Conservation (phyloP, 2,797 vertebrate genomes). For the Salarias fasciatus region DNA sequence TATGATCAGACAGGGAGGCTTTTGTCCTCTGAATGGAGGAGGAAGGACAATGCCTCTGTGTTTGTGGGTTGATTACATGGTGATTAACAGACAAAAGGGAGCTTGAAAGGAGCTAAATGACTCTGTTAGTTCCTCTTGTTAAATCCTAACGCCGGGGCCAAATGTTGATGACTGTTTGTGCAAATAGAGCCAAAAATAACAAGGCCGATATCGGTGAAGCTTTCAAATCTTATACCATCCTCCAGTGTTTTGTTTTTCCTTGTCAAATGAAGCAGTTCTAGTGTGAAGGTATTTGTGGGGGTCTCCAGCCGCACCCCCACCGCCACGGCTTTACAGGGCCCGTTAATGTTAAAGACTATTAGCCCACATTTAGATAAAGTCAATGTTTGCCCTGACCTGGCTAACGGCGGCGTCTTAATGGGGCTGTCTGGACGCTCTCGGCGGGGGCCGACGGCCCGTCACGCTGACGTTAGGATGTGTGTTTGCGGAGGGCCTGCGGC, state of each 20-base stretch:
- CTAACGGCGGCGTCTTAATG: slow-evolving; percentile 63
- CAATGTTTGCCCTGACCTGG: slow-evolving; percentile 74
- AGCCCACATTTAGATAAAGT: slow-evolving; percentile 73
- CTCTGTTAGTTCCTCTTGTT: slow-evolving; percentile 62
- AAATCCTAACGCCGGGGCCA: slow-evolving; percentile 59
- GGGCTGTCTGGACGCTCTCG: slow-evolving; percentile 60
- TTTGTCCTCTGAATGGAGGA: not conserved
- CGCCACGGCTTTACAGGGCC: slow-evolving; percentile 66
- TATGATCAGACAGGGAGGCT: too few relatives aligned
- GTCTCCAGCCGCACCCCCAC: too few relatives aligned
- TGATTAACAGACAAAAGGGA: slow-evolving; percentile 59
- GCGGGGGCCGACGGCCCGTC: slow-evolving; percentile 48
- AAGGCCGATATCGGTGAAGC: too few relatives aligned
- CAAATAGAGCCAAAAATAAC: not conserved
- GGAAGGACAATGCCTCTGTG: not conserved
- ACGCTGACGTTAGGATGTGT: slow-evolving; percentile 45
- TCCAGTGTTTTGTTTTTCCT: too few relatives aligned
- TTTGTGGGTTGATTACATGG: slow-evolving; percentile 42
- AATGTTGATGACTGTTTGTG: slow-evolving; percentile 49
- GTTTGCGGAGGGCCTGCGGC: slow-evolving; percentile 28
- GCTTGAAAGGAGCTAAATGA: slow-evolving; percentile 56
- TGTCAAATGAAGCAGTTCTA: not conserved
- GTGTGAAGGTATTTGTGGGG: slow-evolving; percentile 13
- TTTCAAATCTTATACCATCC: too few relatives aligned
- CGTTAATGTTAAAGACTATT: slow-evolving; percentile 69